These are phyloP conservation scores for Ptychochromis oligacanthus DNA, from an alignment of 2,113 vertebrate genomes.

Conservation along the genomic window DNA sequence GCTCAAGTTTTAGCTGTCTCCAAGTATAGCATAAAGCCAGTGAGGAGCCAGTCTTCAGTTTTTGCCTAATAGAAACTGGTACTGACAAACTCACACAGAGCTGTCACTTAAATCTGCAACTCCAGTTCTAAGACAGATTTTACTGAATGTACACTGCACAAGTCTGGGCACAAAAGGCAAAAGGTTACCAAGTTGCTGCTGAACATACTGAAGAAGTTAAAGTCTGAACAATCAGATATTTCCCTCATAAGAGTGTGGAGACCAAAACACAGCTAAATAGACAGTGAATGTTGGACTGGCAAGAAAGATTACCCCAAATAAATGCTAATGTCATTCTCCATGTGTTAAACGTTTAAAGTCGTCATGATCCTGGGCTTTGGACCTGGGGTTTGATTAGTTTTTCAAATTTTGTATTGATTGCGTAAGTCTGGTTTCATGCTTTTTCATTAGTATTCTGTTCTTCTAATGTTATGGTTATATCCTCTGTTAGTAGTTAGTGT, in stretches of 20 bases:
- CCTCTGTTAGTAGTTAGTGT: too few relatives aligned
- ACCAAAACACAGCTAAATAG: neutral
- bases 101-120: neutral
- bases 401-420: too few relatives aligned
- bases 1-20: conserved; percentile 11
- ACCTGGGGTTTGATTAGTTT: too few relatives aligned
- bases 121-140: neutral
- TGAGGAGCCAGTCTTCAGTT: neutral
- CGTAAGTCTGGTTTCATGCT: too few relatives aligned
- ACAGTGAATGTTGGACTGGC: neutral
- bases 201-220: neutral
- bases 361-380: too few relatives aligned
- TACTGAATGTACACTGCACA: neutral
- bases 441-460: too few relatives aligned
- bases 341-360: neutral
- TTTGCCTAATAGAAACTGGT: neutral
- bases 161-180: neutral
- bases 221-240: neutral
- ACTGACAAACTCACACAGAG: neutral
- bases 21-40: neutral
- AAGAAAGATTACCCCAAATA: neutral
- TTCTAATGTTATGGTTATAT: too few relatives aligned
- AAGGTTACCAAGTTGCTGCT: neutral
- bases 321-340: neutral
- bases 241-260: neutral